These are phyloP conservation scores for Tiliqua scincoides DNA, from an alignment of 2,113 vertebrate species.

Conservation along the genomic window DNA sequence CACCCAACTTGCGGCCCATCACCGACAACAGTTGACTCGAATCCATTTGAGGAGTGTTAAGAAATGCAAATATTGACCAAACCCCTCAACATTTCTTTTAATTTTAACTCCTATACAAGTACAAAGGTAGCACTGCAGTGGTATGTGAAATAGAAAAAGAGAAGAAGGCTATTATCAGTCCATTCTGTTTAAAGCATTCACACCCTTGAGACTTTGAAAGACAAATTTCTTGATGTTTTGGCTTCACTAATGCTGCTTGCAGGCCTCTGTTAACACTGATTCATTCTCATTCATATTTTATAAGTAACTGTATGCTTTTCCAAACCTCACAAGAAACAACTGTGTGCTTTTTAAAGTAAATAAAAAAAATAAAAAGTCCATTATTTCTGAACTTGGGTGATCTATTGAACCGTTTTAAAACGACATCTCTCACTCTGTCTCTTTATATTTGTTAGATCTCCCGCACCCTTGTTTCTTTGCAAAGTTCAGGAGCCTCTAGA, in stretches of 20 bases:
- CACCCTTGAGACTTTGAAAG: neutral
- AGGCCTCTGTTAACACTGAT: slow-evolving; percentile 5
- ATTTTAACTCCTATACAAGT: neutral
- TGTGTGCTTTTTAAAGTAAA: neutral
- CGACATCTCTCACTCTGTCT: neutral
- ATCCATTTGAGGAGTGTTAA: neutral
- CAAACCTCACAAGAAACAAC: slow-evolving; percentile 9
- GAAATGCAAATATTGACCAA: neutral
- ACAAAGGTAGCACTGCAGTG: neutral
- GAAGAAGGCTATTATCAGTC: neutral
- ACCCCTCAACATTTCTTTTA: neutral
- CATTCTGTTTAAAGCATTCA: neutral
- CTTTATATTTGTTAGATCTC: neutral
- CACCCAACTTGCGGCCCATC: no score
- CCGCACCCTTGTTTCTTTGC: neutral
- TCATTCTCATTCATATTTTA: slow-evolving; percentile 44
- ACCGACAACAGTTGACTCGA: neutral
- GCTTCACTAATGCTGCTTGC: neutral
- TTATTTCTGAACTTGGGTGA: slow-evolving; percentile 21
- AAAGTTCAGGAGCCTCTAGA: neutral
- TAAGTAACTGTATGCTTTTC: slow-evolving; percentile 14
- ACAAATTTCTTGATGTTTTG: slow-evolving; percentile 20
- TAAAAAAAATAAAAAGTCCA: neutral
- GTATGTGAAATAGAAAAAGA: neutral
- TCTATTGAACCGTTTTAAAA: neutral